Evolutionary conservation across 2,888 invertebrate species (phyloP).

Genomic region (Euzophera pinguis): DNA sequence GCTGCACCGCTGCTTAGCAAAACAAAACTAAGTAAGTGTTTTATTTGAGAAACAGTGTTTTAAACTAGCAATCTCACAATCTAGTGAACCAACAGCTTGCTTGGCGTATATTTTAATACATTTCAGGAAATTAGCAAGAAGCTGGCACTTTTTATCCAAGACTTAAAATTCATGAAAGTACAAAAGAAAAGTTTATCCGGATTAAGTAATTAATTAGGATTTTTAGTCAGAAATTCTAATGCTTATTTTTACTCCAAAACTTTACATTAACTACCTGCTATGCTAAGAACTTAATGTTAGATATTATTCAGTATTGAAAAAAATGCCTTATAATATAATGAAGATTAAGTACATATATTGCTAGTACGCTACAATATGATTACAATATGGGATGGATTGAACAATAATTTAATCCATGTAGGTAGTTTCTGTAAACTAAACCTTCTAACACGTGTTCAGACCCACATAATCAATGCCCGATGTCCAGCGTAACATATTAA

Average conservation of each 20-base stretch:
- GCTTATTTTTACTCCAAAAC: too few relatives aligned
- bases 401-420: too few relatives aligned
- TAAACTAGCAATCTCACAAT: constrained; percentile 8
- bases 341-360: too few relatives aligned
- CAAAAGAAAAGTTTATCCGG: too few relatives aligned
- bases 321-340: too few relatives aligned
- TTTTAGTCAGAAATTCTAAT: too few relatives aligned
- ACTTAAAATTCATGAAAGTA: neutral
- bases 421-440: neutral
- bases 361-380: too few relatives aligned
- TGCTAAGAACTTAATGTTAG: too few relatives aligned
- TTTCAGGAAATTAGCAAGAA: neutral
- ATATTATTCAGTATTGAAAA: too few relatives aligned
- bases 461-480: constrained; percentile 39
- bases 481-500: constrained; percentile 62
- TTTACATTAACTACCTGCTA: too few relatives aligned
- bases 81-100: constrained; percentile 3
- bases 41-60: constrained; percentile 10
- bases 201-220: neutral
- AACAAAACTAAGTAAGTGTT: constrained; percentile 7
- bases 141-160: neutral
- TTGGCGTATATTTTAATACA: neutral
- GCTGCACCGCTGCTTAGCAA: neutral
- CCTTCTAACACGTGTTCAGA: constrained; percentile 17
- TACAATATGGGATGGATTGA: too few relatives aligned